phyloP scores from a whole-genome alignment of 2,797 vertebrate genomes.

The Synaphobranchus kaupii region DNA sequence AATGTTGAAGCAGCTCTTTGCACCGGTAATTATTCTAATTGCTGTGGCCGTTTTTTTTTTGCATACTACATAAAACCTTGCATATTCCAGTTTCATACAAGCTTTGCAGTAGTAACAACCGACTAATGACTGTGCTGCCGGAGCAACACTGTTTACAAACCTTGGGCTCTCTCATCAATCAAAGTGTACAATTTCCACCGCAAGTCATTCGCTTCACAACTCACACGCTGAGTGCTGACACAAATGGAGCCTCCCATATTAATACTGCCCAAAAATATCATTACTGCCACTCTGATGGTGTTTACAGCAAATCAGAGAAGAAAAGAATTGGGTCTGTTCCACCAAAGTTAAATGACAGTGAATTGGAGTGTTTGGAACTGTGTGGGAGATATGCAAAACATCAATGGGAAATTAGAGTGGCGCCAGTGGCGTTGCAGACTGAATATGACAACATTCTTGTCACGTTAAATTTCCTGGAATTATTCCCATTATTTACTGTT shows the following conservation, averaged over 20 bases:
- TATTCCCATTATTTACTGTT: slow-evolving; percentile 69
- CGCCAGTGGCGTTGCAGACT: slow-evolving; percentile 34
- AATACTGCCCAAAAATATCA: slow-evolving; percentile 52
- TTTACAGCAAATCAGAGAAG: slow-evolving; percentile 59
- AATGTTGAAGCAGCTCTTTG: neutral
- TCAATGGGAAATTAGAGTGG: slow-evolving; percentile 59
- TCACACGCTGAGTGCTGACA: slow-evolving; percentile 48
- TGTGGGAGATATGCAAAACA: slow-evolving; percentile 57
- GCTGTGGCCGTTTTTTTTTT: neutral
- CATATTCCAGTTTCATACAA: neutral
- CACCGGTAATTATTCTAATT: neutral
- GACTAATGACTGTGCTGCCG: neutral
- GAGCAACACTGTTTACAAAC: slow-evolving; percentile 5
- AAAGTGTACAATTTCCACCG: neutral
- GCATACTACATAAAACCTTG: neutral
- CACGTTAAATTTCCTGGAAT: slow-evolving; percentile 67
- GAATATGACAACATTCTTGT: slow-evolving; percentile 56
- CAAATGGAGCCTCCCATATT: slow-evolving; percentile 55
- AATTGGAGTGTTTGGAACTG: slow-evolving; percentile 57
- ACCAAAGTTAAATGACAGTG: slow-evolving; percentile 66
- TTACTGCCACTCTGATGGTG: slow-evolving; percentile 45
- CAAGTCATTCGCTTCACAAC: neutral
- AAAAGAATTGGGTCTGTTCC: slow-evolving; percentile 58
- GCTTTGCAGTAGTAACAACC: neutral
- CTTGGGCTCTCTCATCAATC: slow-evolving; percentile 8